A percentile compares a stretch with the other conserved stretches of the same genome.
These are phyloP conservation scores for Pyrrhosoma nymphula DNA, from an alignment of 2,888 invertebrate species.

Conservation along the genomic window DNA sequence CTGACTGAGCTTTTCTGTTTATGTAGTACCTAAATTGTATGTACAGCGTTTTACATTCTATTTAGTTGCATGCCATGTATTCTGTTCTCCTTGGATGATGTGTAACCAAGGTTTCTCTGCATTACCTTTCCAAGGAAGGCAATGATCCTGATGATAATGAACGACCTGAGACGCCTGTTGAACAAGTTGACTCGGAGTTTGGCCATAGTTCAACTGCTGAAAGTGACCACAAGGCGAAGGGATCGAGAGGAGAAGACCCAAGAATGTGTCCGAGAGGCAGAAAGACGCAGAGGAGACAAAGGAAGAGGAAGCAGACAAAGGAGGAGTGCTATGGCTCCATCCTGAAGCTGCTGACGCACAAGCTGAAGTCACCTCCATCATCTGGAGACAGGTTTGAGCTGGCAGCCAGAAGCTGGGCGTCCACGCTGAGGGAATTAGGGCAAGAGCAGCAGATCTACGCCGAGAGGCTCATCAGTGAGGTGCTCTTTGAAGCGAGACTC, in stretches of 20 bases:
- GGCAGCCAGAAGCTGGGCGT: neutral
- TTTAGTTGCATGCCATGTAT: too few relatives aligned
- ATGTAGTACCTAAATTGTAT: too few relatives aligned
- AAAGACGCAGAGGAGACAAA: too few relatives aligned
- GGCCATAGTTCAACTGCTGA: neutral
- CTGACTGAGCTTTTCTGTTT: too few relatives aligned
- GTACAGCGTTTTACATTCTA: too few relatives aligned
- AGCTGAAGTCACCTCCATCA: neutral
- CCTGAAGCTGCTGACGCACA: neutral
- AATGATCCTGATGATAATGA: neutral
- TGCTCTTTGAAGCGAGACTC: conserved; percentile 71
- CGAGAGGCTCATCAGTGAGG: conserved; percentile 72
- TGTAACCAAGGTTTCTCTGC: too few relatives aligned
- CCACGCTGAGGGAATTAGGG: neutral
- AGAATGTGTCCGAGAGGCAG: neutral
- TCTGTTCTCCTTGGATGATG: too few relatives aligned
- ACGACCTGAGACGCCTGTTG: neutral
- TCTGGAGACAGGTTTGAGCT: neutral
- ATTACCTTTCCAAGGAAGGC: neutral
- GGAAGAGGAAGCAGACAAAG: neutral
- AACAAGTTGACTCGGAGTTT: neutral
- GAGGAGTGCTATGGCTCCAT: neutral
- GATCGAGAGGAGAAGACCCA: neutral
- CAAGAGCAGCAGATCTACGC: conserved; percentile 49
- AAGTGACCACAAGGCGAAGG: neutral